Conservation (phyloP, 1,140 invertebrate genomes). For the Tribolium madens region DNA sequence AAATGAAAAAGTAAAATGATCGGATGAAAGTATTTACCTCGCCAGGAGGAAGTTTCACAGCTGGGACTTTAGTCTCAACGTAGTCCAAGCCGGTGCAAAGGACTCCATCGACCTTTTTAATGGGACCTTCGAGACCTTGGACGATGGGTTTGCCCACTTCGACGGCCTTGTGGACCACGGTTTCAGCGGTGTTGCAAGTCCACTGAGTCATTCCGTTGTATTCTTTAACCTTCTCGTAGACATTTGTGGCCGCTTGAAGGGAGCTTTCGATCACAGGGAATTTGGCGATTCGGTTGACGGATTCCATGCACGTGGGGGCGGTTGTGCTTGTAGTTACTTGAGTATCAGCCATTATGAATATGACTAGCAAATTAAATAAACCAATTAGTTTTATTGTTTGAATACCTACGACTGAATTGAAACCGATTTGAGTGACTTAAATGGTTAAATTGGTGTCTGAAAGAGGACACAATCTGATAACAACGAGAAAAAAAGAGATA, state of each 20-base stretch:
- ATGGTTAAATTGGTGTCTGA: not conserved
- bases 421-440: not conserved
- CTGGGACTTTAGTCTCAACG: constrained; percentile 67
- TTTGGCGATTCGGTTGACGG: constrained; percentile 68
- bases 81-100: constrained; percentile 68
- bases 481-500: not conserved
- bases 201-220: constrained; percentile 70
- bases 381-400: not conserved
- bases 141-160: constrained; percentile 68
- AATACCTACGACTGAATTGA: constrained; percentile 4
- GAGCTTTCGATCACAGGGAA: constrained; percentile 71
- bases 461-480: constrained; percentile 6
- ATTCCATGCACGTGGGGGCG: constrained; percentile 63
- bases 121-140: constrained; percentile 65
- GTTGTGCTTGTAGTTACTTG: constrained; percentile 1
- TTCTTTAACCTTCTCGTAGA: constrained; percentile 71
- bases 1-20: constrained; percentile 9
- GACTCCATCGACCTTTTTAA: constrained; percentile 67
- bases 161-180: constrained; percentile 66
- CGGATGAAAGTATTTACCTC: constrained; percentile 64
- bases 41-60: constrained; percentile 66
- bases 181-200: constrained; percentile 71
- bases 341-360: constrained; percentile 7
- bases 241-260: constrained; percentile 67
- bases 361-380: not conserved